These are phyloP conservation scores for Muntiacus muntjak DNA, from an alignment of 2,113 vertebrate genomes.

Conservation along the genomic window DNA sequence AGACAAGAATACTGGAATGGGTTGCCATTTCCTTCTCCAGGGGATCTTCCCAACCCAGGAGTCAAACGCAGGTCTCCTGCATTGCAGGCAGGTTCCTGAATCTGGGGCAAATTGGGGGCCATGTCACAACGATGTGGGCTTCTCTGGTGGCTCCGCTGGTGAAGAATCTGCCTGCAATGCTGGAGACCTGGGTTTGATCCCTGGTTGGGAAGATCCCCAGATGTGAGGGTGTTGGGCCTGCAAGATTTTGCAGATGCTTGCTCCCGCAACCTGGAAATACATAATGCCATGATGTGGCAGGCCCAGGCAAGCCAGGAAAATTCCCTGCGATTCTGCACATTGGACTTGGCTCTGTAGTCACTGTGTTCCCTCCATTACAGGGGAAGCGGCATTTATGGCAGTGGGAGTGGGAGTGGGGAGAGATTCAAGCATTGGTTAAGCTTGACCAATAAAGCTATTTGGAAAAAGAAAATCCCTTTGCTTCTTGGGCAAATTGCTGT, in stretches of 20 bases:
- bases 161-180: neutral
- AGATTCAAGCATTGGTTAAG: neutral
- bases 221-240: neutral
- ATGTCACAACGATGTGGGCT: neutral
- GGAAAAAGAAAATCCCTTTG: neutral
- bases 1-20: neutral
- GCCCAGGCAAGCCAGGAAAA: neutral
- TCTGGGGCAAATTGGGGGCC: neutral
- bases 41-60: neutral
- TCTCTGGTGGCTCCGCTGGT: neutral
- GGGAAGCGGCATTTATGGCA: neutral
- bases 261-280: neutral
- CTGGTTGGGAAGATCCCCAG: neutral
- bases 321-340: neutral
- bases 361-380: neutral
- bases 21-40: neutral
- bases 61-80: neutral
- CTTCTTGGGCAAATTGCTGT: neutral
- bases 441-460: neutral
- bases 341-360: neutral
- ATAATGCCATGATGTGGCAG: neutral
- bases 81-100: neutral
- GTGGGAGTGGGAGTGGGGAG: rapidly evolving
- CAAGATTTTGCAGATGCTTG: neutral
- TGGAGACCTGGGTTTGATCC: neutral